phyloP scores from a whole-genome alignment of 2,113 vertebrate species.

The Pitta sordida region DNA sequence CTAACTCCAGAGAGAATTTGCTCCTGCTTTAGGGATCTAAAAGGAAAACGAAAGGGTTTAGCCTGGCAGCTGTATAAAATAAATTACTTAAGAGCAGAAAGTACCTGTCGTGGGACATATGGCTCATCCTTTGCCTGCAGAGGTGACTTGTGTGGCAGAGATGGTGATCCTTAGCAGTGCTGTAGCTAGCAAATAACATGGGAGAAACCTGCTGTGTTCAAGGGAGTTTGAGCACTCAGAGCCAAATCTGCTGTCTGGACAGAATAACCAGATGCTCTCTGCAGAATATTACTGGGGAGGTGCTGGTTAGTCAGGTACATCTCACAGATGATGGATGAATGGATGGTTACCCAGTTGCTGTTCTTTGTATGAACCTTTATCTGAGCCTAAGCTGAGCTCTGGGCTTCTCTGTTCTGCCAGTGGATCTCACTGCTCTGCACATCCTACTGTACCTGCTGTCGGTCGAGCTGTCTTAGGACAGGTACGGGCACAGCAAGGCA shows the following conservation, averaged over 20 bases:
- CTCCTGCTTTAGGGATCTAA: not conserved
- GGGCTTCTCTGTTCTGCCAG: not conserved
- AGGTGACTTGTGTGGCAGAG: not conserved
- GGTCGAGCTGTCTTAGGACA: not conserved
- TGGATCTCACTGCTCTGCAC: not conserved
- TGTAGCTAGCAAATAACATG: rapidly evolving
- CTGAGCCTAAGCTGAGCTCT: not conserved
- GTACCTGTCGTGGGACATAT: not conserved
- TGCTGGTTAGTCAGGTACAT: not conserved
- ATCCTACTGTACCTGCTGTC: rapidly evolving
- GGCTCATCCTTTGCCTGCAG: not conserved
- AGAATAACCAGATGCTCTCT: not conserved
- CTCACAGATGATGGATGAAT: not conserved
- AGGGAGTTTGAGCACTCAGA: not conserved
- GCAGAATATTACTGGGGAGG: not conserved
- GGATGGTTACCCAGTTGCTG: not conserved
- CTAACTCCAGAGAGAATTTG: not conserved
- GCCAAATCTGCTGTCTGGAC: not conserved
- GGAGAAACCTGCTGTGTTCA: not conserved
- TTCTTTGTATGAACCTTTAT: not conserved
- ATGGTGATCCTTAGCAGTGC: not conserved
- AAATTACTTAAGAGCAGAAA: not conserved
- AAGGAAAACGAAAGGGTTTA: too few species aligned
- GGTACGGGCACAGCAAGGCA: not conserved
- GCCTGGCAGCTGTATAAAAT: not conserved